Base-by-base conservation (phyloP, 1,140 invertebrate genomes). In the Pentalonia nigronervosa region DNA sequence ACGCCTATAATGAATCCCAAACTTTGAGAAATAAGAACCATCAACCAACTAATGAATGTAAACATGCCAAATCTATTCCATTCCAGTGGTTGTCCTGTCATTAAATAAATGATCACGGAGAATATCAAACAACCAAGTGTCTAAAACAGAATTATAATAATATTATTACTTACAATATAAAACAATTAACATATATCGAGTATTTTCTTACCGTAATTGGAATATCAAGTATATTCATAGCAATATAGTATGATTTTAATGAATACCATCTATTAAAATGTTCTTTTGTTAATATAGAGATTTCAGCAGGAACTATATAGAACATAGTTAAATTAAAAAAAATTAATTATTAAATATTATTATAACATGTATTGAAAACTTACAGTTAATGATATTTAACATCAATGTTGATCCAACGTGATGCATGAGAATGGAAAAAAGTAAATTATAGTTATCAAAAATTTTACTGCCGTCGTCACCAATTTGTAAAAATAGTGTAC, bases 201-300 rank as follows among this genome's bases (percentile, higher is more conserved):
- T 67, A 41, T 87, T 91, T 92, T 96, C 96, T 96, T 95, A 98
- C 96, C 89, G 97, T 96, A 92, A 98, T 96, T 0, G 97, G 97
- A 94, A 98, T 95, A 94, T 98, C 97, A 0, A 99, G 96, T 60
- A 99, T 95, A 0, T 98, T 99, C 90, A 98, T 97, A 23, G 98
- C 97, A 50, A 97, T 96, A 94, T 98, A 99, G 94, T 98, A 99
- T 14, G 98, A 97, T 95, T 98, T 98, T 11, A 99, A 95, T 21
- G 98, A 99, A 96, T 99, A 99, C 98, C 98, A 99, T 95, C 98
- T 96, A 95, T 99, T 99, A 94, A 99, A 98, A 95, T 99, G 98
- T 95, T 99, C 99, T 95, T 99, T 98, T 36, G 97, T 96, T 94
- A 99, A 96, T 93, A 99, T 98, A 17, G 96, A 97, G 97, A 99